Evolutionary conservation across 2,797 vertebrate species (phyloP), one percentile per base, ranked within the genome.

Genomic region (Chlorospingus flavigularis): DNA sequence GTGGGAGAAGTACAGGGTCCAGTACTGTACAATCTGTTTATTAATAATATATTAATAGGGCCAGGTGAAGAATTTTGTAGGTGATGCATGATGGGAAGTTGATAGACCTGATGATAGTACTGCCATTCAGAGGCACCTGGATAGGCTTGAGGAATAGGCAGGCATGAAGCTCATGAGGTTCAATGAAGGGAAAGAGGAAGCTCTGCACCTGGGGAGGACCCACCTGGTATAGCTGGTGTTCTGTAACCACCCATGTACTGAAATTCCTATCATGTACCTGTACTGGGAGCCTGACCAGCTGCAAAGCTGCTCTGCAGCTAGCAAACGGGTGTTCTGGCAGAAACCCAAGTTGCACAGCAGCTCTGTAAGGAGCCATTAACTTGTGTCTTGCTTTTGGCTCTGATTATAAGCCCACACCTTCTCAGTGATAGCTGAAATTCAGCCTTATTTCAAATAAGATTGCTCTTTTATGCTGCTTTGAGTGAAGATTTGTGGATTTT

Each of bases 261-360:
- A 54, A 54, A n/a, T 54, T n/a, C 53, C 31, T 54, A 10, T 54
- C 20, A 21, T 54, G 53, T 65, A 37, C 21, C 53, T 35, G 8
- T 66, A 12, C 55, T 66, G 35, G 20, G 53, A 25, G 17, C 51
- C 25, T 1, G 2, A 11, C 17, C 6, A 5, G 24, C 76, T 90
- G 73, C 57, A 47, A 33, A 21, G 43, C 26, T 58, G 25, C 40
- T 74, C 48, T 71, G 20, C 37, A 75, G 78, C 15, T 65, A 37
- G 58, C 0, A 7, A 7, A 57, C 0, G 0, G 45, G 33, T n/a
- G 17, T 51, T 58, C 53, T 78, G 45, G 4, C 4, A 7, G 45
- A 40, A 23, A 31, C 26, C 7, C 11, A 20, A 8, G 42, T 8
- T 82, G 57, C 25, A 11, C 16, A 57, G 2, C 0, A 0, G 17